Conservation (phyloP, 1,140 invertebrate genomes). For the Trichonephila clavata region DNA sequence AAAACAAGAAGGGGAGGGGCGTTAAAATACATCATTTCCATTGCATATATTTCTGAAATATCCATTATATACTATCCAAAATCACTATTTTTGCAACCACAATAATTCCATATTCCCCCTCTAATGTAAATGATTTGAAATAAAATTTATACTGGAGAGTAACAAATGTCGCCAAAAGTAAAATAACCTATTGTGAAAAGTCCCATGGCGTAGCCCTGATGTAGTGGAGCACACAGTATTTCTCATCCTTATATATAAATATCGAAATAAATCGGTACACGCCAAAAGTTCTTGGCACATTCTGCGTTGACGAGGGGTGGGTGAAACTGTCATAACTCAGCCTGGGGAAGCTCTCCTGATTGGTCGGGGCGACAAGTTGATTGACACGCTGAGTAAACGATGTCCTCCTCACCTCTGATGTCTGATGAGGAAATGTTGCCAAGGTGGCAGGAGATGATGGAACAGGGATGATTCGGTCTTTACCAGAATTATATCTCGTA, state of each 20-base stretch:
- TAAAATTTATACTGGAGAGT: too few species aligned
- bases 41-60: too few species aligned
- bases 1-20: too few species aligned
- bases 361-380: conserved; percentile 16
- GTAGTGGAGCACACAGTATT: too few species aligned
- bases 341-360: not conserved
- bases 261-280: not conserved
- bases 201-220: too few species aligned
- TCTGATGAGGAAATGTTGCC: not conserved
- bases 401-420: not conserved
- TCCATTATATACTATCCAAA: too few species aligned
- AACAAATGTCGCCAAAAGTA: too few species aligned
- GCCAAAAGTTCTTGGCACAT: not conserved
- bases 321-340: not conserved
- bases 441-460: not conserved
- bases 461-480: not conserved
- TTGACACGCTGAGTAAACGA: conserved; percentile 4
- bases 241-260: not conserved
- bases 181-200: too few species aligned
- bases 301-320: not conserved
- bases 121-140: too few species aligned
- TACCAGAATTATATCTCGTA: not conserved
- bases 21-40: too few species aligned
- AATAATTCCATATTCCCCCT: too few species aligned
- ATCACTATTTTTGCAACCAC: too few species aligned